Evolutionary conservation across 2,113 vertebrate species (phyloP), one percentile per base, ranked within the genome.

Genomic region (Psophia crepitans): DNA sequence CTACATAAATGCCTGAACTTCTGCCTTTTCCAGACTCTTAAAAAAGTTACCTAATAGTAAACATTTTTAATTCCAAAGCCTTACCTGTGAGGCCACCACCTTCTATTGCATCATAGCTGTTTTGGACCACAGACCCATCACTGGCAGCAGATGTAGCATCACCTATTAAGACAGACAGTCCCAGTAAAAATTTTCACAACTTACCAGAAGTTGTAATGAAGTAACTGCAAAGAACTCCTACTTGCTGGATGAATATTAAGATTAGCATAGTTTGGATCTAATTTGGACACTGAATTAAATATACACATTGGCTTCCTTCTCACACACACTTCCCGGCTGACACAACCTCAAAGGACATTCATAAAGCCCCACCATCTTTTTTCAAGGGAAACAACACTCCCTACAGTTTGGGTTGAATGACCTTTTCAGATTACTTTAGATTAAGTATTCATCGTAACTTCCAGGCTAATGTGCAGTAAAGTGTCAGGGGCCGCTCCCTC

Each of bases 101-200:
- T 98, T 99, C 99, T 97, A 99, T 97, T 41, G 99, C 97, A 96
- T 99, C 99, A 4, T 98, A 99, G 97, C 96, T 99, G 97, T 98
- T 99, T 26, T 98, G 97, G 80, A 97, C 92, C 70, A 88, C 95
- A 48, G 98, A 96, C 76, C 97, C 98, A 87, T 99, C 98, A 61
- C 97, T 98, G 89, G 98, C 87, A 97, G 97, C 78, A 85, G 97
- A 96, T 43, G 66, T 22, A 60, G 70, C 43, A 97, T 97, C 89
- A 35, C 97, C 98, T 98, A 16, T 43, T 43, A 92, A 92, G 35
- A 80, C 37, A 54, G 56, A 80, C 14, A 78, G 18, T 13, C 64
- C 68, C 71, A 89, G 35, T 35, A 63, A 75, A 84, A 58, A n/a
- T 6, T 5, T 49, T 51, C 43, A 78, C 7, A 32, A 63, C 56